Conservation (phyloP, 1,140 invertebrate species). For the Brachionus manjavacas region DNA sequence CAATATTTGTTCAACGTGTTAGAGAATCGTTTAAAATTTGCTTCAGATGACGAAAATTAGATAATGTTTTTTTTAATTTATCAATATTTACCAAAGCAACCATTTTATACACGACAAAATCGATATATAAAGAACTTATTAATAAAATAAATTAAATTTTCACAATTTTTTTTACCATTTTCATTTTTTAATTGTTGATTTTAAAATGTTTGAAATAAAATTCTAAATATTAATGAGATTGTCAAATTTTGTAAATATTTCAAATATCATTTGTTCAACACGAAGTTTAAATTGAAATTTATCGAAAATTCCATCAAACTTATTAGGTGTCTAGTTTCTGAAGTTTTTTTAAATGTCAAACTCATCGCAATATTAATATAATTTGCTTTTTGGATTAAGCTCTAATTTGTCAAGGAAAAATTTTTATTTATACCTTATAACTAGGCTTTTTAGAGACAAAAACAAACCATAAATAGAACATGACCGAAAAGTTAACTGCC, state of each 20-base stretch:
- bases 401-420: too few relatives aligned
- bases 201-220: slow-evolving; percentile 26
- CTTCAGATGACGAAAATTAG: slow-evolving; percentile 3
- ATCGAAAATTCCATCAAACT: background rate
- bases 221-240: slow-evolving; percentile 28
- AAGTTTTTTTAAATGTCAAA: background rate
- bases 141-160: slow-evolving; percentile 25
- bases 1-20: slow-evolving; percentile 30
- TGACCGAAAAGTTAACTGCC: background rate
- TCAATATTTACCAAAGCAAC: slow-evolving; percentile 10
- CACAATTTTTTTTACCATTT: background rate
- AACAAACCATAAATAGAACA: background rate
- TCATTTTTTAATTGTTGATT: background rate
- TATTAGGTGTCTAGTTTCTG: background rate
- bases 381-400: background rate
- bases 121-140: background rate
- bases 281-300: background rate
- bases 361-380: background rate
- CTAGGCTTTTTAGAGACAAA: background rate
- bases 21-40: background rate
- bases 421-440: background rate
- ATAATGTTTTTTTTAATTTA: background rate
- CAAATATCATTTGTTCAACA: background rate
- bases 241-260: slow-evolving; percentile 5
- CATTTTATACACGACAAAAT: background rate